Evolutionary conservation across 2,888 invertebrate genomes (phyloP).

Genomic region (Bellardia bayeri): DNA sequence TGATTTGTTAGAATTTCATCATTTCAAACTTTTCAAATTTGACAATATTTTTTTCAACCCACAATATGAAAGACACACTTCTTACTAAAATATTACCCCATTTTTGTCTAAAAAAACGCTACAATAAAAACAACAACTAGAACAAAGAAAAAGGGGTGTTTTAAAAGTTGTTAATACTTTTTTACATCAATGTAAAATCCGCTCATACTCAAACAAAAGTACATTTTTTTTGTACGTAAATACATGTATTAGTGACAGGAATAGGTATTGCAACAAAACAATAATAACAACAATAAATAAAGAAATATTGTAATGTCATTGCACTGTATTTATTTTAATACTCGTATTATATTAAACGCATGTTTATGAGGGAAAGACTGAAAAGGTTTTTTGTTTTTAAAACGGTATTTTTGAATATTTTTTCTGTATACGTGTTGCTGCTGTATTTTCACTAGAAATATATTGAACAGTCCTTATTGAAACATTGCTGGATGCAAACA

Average conservation of each 20-base stretch:
- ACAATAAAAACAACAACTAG: neutral
- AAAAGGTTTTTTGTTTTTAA: neutral
- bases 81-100: neutral
- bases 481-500: no score
- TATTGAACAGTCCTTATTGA: no score
- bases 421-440: no score
- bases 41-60: constrained; percentile 23
- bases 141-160: constrained; percentile 16
- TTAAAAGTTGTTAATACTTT: constrained; percentile 35
- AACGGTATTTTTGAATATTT: neutral
- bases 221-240: neutral
- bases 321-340: constrained; percentile 52
- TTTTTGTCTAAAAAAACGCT: neutral
- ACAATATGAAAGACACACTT: neutral
- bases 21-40: constrained; percentile 34
- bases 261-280: neutral
- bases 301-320: constrained; percentile 65
- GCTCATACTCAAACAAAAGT: neutral
- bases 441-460: no score
- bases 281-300: constrained; percentile 32
- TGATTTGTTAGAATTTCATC: constrained; percentile 52
- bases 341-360: constrained; percentile 20
- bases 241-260: neutral
- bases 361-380: neutral
- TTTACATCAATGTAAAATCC: constrained; percentile 18